Evolutionary conservation across 2,113 vertebrate genomes (phyloP), one percentile per base, ranked within the genome.

Genomic region (Gymnogyps californianus): DNA sequence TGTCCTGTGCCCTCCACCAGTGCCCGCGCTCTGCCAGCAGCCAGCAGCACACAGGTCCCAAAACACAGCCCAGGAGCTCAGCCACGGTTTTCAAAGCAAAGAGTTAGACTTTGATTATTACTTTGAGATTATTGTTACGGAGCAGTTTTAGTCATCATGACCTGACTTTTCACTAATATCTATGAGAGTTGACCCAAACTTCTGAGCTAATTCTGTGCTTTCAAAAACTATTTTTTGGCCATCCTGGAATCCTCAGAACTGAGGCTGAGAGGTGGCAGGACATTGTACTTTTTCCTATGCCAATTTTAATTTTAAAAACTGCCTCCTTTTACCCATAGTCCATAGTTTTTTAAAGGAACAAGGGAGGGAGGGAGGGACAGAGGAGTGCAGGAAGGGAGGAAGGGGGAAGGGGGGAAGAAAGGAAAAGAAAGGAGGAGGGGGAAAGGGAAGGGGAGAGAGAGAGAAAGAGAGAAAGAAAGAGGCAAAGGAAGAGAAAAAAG

Each of bases 11-110:
- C 42, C 57, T 61, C 40, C 0, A 0, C 4, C 47, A 82, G 36
- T 0, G 0, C 28, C 57, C 1, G 0, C 6, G 2, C 19, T 62
- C 62, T 34, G 31, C 42, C 40, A 75, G 70, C 69, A 70, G 52
- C 62, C 72, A 51, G 89, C 3, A 0, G 34, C 64, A 61, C 0
- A 0, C 22, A 36, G 32, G 59, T 85, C 59, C 79, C 75, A 47
- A 83, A 80, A 36, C 46, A 67, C 44, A 79, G 54, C 58, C 40
- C 71, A 46, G 71, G 38, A 52, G 14, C 66, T 69, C 34, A 52
- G 72, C 49, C 16, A 1, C 1, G 0, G 40, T 6, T 85, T 86
- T 80, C 93, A 95, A 77, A 86, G 82, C 40, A n/a, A 42, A 66
- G 40, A 75, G 10, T 18, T 38, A 46, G 26, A 10, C 71, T 88